Percentiles rank a stretch among this genome's conserved stretches.
Evolutionary conservation across 2,113 vertebrate genomes (phyloP).

Genomic region (Centropus unirufus): DNA sequence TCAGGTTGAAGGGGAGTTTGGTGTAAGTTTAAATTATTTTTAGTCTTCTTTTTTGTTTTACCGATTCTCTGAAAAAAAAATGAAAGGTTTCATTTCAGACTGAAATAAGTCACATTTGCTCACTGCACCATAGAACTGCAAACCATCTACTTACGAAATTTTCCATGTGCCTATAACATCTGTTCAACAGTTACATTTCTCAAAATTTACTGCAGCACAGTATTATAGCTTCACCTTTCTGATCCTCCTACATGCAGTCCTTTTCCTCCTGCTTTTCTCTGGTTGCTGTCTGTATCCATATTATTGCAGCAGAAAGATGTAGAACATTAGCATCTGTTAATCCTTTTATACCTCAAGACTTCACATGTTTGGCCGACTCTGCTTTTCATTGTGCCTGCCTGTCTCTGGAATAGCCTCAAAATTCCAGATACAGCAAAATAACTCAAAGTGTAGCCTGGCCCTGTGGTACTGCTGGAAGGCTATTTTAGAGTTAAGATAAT

Average conservation of each 20-base stretch:
- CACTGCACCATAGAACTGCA: neutral
- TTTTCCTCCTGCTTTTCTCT: neutral
- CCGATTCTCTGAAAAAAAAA: neutral
- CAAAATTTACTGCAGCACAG: neutral
- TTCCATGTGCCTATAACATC: neutral
- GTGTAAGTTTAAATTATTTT: neutral
- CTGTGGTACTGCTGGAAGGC: neutral
- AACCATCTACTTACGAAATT: neutral
- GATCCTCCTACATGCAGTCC: neutral
- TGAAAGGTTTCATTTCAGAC: neutral
- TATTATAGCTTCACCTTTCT: neutral
- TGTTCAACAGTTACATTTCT: constrained; percentile 22
- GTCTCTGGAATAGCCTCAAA: constrained; percentile 20
- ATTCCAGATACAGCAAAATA: constrained; percentile 29
- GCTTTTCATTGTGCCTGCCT: neutral
- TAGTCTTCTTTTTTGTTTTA: neutral
- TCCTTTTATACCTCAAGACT: constrained; percentile 41
- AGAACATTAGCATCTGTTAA: constrained; percentile 48
- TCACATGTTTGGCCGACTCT: constrained; percentile 27
- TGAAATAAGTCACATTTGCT: neutral
- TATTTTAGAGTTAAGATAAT: constrained; percentile 30
- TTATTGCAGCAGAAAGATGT: constrained; percentile 4
- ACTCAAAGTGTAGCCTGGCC: neutral
- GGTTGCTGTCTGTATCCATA: neutral
- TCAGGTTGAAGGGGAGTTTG: neutral